These are phyloP conservation scores for Gobiocypris rarus DNA, from an alignment of 2,113 vertebrate genomes.

Conservation along the genomic window DNA sequence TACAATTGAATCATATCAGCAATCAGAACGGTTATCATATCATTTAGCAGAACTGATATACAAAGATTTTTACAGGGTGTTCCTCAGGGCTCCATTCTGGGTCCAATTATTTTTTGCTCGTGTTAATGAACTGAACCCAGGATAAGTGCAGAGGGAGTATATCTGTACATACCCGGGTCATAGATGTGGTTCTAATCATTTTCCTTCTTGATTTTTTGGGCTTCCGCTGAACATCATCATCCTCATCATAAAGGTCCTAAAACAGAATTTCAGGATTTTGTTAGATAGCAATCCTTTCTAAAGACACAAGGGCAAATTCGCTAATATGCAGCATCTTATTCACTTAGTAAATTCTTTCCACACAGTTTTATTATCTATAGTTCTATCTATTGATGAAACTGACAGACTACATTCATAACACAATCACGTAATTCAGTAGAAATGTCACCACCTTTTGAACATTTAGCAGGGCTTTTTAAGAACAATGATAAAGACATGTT, in stretches of 20 bases:
- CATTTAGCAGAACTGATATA: neutral
- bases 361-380: no score
- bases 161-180: constrained; percentile 62
- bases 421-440: no score
- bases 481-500: neutral
- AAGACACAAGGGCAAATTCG: neutral
- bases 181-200: constrained; percentile 68
- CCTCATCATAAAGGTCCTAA: constrained; percentile 72
- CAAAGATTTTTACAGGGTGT: constrained; percentile 5
- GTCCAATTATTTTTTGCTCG: neutral
- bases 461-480: neutral
- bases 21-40: neutral
- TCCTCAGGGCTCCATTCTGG: neutral
- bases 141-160: neutral
- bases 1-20: neutral
- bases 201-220: constrained; percentile 70
- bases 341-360: neutral
- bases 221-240: constrained; percentile 69
- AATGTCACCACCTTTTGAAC: no score
- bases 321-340: neutral
- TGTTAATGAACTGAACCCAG: no score
- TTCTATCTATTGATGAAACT: no score
- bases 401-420: no score
- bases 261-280: constrained; percentile 12
- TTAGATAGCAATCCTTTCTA: neutral